A percentile compares a stretch with the other conserved stretches of the same genome.
phyloP scores from a whole-genome alignment of 2,113 vertebrate species.

The Corythornis madagascariensis region DNA sequence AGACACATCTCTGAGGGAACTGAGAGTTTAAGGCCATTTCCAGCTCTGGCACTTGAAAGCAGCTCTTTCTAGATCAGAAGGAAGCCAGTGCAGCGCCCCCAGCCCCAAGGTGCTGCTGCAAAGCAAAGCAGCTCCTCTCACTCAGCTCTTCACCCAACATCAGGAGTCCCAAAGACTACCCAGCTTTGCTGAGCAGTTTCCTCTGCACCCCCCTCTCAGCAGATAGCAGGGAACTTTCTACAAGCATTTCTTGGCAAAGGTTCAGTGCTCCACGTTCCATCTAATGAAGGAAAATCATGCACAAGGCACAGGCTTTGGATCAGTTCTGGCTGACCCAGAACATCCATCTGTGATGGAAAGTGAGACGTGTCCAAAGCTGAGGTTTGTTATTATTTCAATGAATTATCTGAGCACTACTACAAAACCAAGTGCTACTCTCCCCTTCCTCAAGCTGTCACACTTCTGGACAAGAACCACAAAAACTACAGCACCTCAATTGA shows the following conservation, averaged over 20 bases:
- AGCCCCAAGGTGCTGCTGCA: background rate
- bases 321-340: background rate
- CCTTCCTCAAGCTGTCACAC: background rate
- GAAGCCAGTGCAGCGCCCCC: background rate
- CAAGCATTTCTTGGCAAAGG: background rate
- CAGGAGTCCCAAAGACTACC: background rate
- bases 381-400: background rate
- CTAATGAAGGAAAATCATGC: background rate
- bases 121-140: background rate
- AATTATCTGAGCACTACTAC: background rate
- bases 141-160: background rate
- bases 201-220: background rate
- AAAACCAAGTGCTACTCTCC: background rate
- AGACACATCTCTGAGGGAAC: background rate
- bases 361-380: background rate
- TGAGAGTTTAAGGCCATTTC: background rate
- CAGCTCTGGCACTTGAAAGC: background rate
- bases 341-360: background rate
- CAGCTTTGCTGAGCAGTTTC: background rate
- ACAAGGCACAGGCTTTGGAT: background rate
- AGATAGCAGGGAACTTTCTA: background rate
- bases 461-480: background rate
- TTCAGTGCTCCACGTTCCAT: background rate
- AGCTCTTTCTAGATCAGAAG: background rate
- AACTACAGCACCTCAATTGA: background rate